Percentiles rank a stretch among this genome's conserved stretches.
These are phyloP conservation scores for Eupsilia transversa DNA, from an alignment of 2,888 invertebrate species.

Conservation along the genomic window DNA sequence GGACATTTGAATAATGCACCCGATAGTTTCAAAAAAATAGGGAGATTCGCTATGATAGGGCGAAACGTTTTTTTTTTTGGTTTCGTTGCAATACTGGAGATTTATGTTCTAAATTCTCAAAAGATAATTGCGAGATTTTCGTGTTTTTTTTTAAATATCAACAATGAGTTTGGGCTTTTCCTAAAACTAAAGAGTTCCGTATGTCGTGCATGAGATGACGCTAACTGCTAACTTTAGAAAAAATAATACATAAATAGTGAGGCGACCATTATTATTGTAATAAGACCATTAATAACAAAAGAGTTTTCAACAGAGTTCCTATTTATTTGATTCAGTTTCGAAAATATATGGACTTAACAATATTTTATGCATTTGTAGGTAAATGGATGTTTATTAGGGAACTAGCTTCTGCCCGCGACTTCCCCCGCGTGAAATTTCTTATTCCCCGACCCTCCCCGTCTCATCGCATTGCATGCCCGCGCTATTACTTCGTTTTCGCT, in stretches of 20 bases:
- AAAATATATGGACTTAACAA: background rate
- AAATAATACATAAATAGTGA: background rate
- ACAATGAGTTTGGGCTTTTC: background rate
- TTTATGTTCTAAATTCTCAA: no score
- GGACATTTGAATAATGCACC: constrained; percentile 70
- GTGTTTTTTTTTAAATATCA: background rate
- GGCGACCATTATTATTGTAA: background rate
- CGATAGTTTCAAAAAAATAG: constrained; percentile 60
- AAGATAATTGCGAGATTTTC: background rate
- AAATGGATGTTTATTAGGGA: background rate
- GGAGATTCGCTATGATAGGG: constrained; percentile 46
- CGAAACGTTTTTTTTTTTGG: background rate
- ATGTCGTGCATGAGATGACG: background rate
- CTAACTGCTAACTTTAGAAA: background rate
- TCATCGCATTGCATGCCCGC: no score
- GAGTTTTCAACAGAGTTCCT: background rate
- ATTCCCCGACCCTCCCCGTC: no score
- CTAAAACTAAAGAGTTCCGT: background rate
- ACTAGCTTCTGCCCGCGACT: no score
- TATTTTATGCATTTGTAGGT: background rate
- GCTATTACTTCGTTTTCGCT: no score
- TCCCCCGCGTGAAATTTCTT: no score
- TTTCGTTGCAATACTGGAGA: background rate
- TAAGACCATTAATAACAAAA: no score
- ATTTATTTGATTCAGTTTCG: background rate